Percentiles rank a stretch among this genome's conserved stretches.
phyloP scores from a whole-genome alignment of 1,140 invertebrate genomes.

The Planococcus citri region DNA sequence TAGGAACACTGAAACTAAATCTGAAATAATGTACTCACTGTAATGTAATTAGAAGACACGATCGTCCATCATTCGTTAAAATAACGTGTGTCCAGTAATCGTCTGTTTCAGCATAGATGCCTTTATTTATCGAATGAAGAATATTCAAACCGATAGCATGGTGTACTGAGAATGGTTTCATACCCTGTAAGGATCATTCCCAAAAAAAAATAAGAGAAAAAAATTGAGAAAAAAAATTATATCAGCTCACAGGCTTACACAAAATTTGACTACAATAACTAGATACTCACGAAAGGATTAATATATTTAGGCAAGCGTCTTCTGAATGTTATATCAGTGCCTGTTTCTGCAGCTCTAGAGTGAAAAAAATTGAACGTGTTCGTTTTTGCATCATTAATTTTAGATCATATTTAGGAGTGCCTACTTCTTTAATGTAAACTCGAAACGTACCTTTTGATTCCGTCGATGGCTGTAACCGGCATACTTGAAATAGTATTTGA shows the following conservation, averaged over 20 bases:
- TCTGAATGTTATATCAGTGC: slow-evolving; percentile 50
- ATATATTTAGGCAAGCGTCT: slow-evolving; percentile 55
- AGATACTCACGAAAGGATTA: slow-evolving; percentile 32
- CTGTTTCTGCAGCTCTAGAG: slow-evolving; percentile 51
- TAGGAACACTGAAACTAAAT: neutral
- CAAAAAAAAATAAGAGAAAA: neutral
- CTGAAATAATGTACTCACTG: slow-evolving; percentile 38
- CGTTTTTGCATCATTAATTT: no score
- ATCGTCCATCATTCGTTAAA: slow-evolving; percentile 40
- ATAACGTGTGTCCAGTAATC: slow-evolving; percentile 56
- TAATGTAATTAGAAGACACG: slow-evolving; percentile 47
- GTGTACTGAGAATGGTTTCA: slow-evolving; percentile 49
- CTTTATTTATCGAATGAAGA: slow-evolving; percentile 43
- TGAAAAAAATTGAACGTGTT: slow-evolving; percentile 27
- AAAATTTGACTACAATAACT: neutral
- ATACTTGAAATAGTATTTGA: slow-evolving; percentile 67
- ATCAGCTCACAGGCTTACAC: no score
- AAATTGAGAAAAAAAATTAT: neutral
- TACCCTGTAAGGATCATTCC: slow-evolving; percentile 39
- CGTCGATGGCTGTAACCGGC: slow-evolving; percentile 52
- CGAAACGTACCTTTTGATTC: slow-evolving; percentile 45
- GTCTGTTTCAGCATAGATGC: slow-evolving; percentile 52
- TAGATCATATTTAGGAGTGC: neutral
- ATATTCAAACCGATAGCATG: slow-evolving; percentile 50
- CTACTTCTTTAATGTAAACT: neutral